These are phyloP conservation scores for Nymphalis c-album DNA, from an alignment of 2,888 invertebrate species.

Conservation along the genomic window DNA sequence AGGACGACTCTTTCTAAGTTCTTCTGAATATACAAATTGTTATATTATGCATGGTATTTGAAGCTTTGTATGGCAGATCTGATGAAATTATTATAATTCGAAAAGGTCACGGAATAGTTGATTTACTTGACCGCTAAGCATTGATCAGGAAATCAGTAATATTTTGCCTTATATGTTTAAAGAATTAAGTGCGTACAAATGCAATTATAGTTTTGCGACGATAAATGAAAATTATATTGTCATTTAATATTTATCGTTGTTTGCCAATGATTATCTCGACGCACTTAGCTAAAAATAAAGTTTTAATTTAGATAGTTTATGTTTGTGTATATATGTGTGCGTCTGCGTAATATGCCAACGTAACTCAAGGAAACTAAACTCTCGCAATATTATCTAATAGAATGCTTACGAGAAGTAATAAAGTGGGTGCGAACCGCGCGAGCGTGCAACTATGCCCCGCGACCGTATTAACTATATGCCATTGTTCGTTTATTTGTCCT, in stretches of 20 bases:
- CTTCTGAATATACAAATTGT: constrained; percentile 66
- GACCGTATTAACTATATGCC: neutral
- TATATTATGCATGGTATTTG: constrained; percentile 77
- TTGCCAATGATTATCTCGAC: neutral
- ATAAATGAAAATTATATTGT: too few species aligned
- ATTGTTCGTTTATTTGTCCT: too few species aligned
- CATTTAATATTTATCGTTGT: neutral
- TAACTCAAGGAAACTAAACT: constrained; percentile 67
- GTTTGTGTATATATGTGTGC: neutral
- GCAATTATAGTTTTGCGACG: too few species aligned
- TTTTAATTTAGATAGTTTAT: too few species aligned
- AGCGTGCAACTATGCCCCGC: neutral
- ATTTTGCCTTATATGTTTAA: constrained; percentile 4
- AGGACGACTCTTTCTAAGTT: constrained; percentile 79
- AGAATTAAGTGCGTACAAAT: too few species aligned
- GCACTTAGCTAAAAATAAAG: constrained; percentile 43
- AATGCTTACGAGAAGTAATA: constrained; percentile 37
- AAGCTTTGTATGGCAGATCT: constrained; percentile 64
- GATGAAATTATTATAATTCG: constrained; percentile 72
- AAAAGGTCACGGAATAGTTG: constrained; percentile 73
- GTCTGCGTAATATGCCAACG: constrained; percentile 40
- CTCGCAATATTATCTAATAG: constrained; percentile 65
- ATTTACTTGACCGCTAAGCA: constrained; percentile 70
- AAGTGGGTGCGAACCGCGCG: constrained; percentile 7
- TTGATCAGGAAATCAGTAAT: constrained; percentile 56